A percentile compares a stretch with the other conserved stretches of the same genome.
phyloP scores from a whole-genome alignment of 2,888 invertebrate species.

The Himalopsyche japonica region DNA sequence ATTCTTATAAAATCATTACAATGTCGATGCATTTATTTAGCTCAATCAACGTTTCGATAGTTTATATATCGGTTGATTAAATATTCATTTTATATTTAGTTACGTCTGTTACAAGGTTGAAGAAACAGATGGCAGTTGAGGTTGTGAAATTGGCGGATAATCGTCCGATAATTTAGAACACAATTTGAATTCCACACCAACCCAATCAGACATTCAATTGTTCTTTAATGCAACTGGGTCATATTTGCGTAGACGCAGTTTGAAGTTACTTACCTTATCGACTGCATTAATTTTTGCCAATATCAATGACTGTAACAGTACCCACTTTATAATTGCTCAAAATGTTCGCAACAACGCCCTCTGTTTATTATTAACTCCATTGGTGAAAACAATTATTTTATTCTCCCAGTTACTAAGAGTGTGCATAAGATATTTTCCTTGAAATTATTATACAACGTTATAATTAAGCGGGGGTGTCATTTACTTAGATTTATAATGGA shows the following conservation, averaged over 20 bases:
- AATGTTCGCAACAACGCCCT: not conserved
- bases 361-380: conserved; percentile 8
- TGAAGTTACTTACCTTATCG: not conserved
- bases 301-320: not conserved
- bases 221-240: conserved; percentile 28
- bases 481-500: conserved; percentile 19
- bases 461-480: conserved; percentile 24
- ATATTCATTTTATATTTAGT: not conserved
- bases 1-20: too few relatives aligned
- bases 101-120: not conserved
- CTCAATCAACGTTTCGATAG: too few relatives aligned
- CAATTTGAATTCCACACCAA: conserved; percentile 8
- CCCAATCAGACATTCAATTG: conserved; percentile 20
- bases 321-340: not conserved
- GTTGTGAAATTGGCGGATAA: conserved; percentile 10
- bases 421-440: conserved; percentile 17
- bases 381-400: not conserved
- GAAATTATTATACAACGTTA: conserved; percentile 26
- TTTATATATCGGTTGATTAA: not conserved
- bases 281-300: not conserved
- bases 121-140: conserved; percentile 9
- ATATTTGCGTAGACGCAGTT: not conserved
- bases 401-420: not conserved
- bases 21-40: too few relatives aligned
- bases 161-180: conserved; percentile 9